Base-by-base conservation (phyloP, 2,797 vertebrate species). In the Perodicticus potto region DNA sequence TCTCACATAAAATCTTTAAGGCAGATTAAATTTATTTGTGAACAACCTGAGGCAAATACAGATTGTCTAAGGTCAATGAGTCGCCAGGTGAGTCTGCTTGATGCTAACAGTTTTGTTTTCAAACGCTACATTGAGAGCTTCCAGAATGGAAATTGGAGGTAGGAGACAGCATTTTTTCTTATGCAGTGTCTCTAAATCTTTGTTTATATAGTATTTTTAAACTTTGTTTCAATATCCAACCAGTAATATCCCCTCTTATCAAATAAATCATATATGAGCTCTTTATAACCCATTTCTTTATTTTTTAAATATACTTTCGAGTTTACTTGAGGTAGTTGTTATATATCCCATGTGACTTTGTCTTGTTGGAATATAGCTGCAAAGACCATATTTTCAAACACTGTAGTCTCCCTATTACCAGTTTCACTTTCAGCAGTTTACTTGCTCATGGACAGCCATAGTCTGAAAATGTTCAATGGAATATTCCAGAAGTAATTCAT, bases 261-360 rank as follows among this genome's bases (percentile, higher is more conserved):
- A 83, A 90, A 83, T 78, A 80, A 83, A 78, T 74, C 2, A 59
- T 55, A 17, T 65, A 37, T 59, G 14, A 80, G 34, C 23, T 72
- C 91, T 91, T 94, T 93, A 70, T 91, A 87, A 88, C 1, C 55
- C 6, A 65, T 12, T 72, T 59, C 63, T 82, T 80, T 81, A 49
- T 29, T 84, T 86, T 96, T 57, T 3, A 78, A 88, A 74, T 93
- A 59, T 9, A 77, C 70, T 77, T 93, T 11, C 16, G 4, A 93
- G 93, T 74, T 91, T 43, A 93, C 65, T 69, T 7, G 7, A 78
- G 19, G 6, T 57, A 91, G 5, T 13, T 27, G 86, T 61, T 92
- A 63, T 49, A 53, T 70, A 86, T 57, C 43, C 12, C 63, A 0
- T 27, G 65, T 77, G 49, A 82, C 3, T 16, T 70, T 43, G 53